Percentiles rank a stretch among this genome's conserved stretches.
Evolutionary conservation across 2,797 vertebrate species (phyloP).

Genomic region (Periophthalmus magnuspinnatus): DNA sequence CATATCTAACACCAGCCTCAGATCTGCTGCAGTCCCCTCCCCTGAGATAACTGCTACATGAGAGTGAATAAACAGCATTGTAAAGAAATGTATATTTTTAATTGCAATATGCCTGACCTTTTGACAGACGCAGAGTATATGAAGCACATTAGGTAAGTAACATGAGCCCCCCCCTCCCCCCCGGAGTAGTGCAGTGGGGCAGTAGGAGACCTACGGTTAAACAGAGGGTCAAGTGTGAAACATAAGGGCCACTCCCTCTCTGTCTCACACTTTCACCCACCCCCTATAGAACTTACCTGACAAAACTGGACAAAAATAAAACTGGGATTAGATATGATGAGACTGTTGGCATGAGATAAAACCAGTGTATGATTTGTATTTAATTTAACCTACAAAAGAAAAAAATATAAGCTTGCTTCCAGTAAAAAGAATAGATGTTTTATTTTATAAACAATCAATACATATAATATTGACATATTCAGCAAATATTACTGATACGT

Average conservation of each 20-base stretch:
- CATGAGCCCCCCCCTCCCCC: constrained; percentile 54
- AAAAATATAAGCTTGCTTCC: no score
- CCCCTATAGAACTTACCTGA: constrained; percentile 2
- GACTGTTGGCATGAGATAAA: no score
- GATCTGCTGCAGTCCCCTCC: neutral
- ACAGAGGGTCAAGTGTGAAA: constrained; percentile 72
- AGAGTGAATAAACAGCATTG: neutral
- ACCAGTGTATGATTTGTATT: no score
- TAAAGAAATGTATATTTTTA: neutral
- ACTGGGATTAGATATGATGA: no score
- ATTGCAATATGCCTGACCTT: neutral
- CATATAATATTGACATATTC: no score
- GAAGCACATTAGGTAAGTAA: constrained; percentile 43
- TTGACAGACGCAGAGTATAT: constrained; percentile 9
- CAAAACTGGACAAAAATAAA: neutral
- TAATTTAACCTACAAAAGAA: no score
- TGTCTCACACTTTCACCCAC: constrained; percentile 4
- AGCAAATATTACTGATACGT: no score
- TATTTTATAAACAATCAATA: no score
- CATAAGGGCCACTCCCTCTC: constrained; percentile 53
- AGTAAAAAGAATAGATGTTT: no score
- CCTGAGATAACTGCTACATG: neutral
- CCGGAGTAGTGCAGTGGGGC: constrained; percentile 9
- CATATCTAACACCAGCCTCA: neutral
- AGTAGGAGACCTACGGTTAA: constrained; percentile 63